These are phyloP conservation scores for Pocillopora meandrina DNA, from an alignment of 92 coral and sea anemone genomes.

Conservation along the genomic window DNA sequence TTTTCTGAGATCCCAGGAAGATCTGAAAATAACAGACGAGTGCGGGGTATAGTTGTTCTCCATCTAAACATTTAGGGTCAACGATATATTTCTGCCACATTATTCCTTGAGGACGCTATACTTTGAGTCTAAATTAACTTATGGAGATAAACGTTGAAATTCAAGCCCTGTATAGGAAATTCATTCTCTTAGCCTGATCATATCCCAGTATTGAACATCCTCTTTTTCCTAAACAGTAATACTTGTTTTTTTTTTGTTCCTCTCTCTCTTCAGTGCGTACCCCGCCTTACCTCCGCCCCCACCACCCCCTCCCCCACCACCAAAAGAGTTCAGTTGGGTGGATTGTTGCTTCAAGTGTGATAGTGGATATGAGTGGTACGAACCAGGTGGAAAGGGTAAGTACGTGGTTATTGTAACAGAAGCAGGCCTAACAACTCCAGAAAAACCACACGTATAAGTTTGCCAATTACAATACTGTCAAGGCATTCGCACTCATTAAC, in stretches of 20 bases:
- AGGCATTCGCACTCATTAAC: background rate
- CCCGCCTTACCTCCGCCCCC: background rate
- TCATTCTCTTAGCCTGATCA: no score
- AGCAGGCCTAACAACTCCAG: background rate
- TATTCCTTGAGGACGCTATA: no score
- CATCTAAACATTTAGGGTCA: no score
- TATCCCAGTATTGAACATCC: no score
- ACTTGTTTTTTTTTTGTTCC: background rate
- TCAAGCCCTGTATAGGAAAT: no score
- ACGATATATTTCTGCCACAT: no score
- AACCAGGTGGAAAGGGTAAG: background rate
- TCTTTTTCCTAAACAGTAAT: background rate
- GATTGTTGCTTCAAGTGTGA: constrained; percentile 1
- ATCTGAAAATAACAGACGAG: no score
- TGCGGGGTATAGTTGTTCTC: no score
- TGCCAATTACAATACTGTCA: background rate
- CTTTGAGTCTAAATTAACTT: no score
- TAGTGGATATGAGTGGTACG: background rate
- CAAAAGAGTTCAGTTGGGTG: constrained; percentile 2
- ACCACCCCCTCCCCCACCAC: background rate
- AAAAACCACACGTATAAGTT: background rate
- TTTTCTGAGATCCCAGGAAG: no score
- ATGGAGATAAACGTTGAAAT: no score
- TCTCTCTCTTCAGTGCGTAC: background rate
- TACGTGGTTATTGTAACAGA: background rate